These are phyloP conservation scores for Alca torda DNA, from an alignment of 2,797 vertebrate species.

Conservation along the genomic window DNA sequence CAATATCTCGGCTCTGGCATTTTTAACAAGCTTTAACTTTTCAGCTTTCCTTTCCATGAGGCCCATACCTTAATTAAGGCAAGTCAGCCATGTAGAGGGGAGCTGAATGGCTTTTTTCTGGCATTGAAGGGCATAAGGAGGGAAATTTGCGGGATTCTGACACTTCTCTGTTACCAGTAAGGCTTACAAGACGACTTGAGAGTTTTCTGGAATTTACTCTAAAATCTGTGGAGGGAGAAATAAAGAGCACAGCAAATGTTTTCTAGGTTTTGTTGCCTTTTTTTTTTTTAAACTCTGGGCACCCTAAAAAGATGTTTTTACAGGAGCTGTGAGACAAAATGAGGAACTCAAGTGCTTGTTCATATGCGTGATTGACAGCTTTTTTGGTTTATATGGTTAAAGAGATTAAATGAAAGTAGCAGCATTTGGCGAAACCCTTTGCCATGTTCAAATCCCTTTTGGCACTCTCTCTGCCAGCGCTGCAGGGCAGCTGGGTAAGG, in stretches of 20 bases:
- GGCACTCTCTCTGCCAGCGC: not conserved
- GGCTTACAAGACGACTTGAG: not conserved
- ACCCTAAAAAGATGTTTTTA: not conserved
- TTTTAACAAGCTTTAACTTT: not conserved
- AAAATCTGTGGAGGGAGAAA: not conserved
- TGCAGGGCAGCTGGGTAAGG: not conserved
- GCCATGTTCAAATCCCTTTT: not conserved
- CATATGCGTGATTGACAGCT: not conserved
- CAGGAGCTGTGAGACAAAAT: not conserved
- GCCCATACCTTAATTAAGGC: not conserved
- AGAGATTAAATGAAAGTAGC: not conserved
- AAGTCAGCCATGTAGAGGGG: not conserved
- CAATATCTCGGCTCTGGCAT: not conserved
- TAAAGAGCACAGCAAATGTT: not conserved
- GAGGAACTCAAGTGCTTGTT: not conserved
- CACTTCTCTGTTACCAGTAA: not conserved
- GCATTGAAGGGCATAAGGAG: accelerated
- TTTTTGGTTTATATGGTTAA: not conserved
- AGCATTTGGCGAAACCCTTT: not conserved
- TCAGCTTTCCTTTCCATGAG: not conserved
- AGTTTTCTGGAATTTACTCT: not conserved
- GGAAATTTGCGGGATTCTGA: not conserved
- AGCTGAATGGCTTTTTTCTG: not conserved
- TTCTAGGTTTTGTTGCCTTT: not conserved
- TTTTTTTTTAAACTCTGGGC: not conserved